phyloP scores from a whole-genome alignment of 1,140 invertebrate genomes.

The Epicauta chinensis region DNA sequence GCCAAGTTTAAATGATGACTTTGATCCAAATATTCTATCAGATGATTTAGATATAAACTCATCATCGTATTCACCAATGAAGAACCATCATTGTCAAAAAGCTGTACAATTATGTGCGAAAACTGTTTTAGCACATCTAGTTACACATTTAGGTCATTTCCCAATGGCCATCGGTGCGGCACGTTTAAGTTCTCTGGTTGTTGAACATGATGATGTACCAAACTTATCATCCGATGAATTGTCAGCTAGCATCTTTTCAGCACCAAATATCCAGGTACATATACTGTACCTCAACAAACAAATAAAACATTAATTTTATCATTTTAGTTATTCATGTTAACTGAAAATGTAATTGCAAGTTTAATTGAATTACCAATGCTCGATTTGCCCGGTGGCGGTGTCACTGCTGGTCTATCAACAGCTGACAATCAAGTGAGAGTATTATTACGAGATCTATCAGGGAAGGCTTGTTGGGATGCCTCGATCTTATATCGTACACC shows the following conservation, averaged over 20 bases:
- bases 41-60: conserved; percentile 53
- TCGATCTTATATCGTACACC: conserved; percentile 80
- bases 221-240: conserved; percentile 65
- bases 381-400: conserved; percentile 76
- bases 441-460: conserved; percentile 84
- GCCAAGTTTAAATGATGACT: conserved; percentile 52
- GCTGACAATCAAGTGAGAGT: conserved; percentile 73
- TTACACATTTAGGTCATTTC: conserved; percentile 85
- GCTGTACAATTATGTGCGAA: conserved; percentile 61
- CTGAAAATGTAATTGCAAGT: conserved; percentile 77
- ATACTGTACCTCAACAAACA: not conserved
- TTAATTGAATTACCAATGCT: conserved; percentile 87
- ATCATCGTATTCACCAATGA: conserved; percentile 41
- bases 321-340: conserved; percentile 79
- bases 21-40: conserved; percentile 61
- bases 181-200: conserved; percentile 75
- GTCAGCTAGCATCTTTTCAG: conserved; percentile 69
- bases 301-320: no score
- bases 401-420: conserved; percentile 62
- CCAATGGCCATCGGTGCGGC: conserved; percentile 83
- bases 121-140: conserved; percentile 69
- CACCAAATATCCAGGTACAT: conserved; percentile 78
- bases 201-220: conserved; percentile 89
- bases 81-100: conserved; percentile 44
- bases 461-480: conserved; percentile 96